A percentile compares a stretch with the other conserved stretches of the same genome.
Conservation (phyloP, 2,797 vertebrate genomes). For the Sciaenops ocellatus region DNA sequence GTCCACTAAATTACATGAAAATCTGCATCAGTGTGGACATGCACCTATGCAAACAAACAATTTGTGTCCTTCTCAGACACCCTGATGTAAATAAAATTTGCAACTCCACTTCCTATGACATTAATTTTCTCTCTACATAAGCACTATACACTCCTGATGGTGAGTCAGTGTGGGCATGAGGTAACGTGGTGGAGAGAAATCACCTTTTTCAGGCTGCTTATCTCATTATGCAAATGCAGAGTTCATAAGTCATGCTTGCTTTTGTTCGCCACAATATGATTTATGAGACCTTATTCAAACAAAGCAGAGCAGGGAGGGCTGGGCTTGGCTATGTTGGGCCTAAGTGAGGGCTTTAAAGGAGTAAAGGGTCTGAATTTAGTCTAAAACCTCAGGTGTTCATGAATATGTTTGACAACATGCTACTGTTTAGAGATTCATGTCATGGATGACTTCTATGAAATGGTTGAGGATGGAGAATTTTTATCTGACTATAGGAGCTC, state of each 20-base stretch:
- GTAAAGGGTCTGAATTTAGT: constrained; percentile 25
- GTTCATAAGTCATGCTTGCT: constrained; percentile 79
- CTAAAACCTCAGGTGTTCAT: constrained; percentile 21
- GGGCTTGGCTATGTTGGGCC: constrained; percentile 23
- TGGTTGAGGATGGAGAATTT: constrained; percentile 35
- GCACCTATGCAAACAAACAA: constrained; percentile 34
- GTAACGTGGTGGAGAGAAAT: constrained; percentile 36
- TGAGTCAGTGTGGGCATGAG: constrained; percentile 13
- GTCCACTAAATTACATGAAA: not conserved
- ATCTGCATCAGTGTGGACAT: constrained; percentile 10
- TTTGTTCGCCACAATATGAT: constrained; percentile 72
- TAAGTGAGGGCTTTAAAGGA: constrained; percentile 27
- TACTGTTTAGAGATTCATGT: constrained; percentile 15
- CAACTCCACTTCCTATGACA: constrained; percentile 8
- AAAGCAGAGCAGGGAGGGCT: constrained; percentile 37
- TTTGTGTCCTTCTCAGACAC: constrained; percentile 23
- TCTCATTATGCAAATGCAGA: constrained; percentile 81
- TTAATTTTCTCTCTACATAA: constrained; percentile 29
- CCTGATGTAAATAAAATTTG: constrained; percentile 34
- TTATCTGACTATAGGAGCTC: constrained; percentile 4
- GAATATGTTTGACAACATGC: constrained; percentile 18
- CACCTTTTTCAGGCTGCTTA: constrained; percentile 68
- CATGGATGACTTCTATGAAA: constrained; percentile 19
- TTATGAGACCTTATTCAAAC: constrained; percentile 69
- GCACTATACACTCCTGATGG: not conserved